These are phyloP conservation scores for Aphelocoma californica DNA, from an alignment of 2,797 vertebrate species.

Conservation along the genomic window DNA sequence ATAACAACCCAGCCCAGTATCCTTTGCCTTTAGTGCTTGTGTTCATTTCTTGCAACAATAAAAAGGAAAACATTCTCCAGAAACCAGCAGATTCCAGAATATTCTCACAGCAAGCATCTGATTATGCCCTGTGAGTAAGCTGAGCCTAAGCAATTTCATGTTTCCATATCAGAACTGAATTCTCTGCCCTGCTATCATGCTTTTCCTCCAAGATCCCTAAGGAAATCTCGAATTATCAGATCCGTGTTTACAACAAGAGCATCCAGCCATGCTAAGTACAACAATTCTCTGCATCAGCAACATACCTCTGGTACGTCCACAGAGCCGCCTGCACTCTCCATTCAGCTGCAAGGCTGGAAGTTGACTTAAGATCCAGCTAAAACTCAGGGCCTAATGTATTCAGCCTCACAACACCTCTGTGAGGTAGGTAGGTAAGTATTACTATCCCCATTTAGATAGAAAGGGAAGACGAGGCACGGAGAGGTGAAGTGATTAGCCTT, in stretches of 20 bases:
- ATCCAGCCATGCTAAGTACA: conserved; percentile 18
- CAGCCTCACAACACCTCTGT: conserved; percentile 67
- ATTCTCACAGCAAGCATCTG: not conserved
- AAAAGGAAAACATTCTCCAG: not conserved
- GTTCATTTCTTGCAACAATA: not conserved
- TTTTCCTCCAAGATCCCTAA: conserved; percentile 8
- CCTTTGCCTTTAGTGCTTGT: not conserved
- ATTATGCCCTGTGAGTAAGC: not conserved
- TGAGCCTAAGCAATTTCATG: not conserved
- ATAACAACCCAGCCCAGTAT: not conserved
- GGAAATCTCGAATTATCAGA: not conserved
- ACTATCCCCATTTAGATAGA: conserved; percentile 47
- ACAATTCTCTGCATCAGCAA: not conserved
- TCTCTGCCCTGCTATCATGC: conserved; percentile 3
- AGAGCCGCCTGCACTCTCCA: conserved; percentile 13
- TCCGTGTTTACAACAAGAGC: not conserved
- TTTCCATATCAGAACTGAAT: not conserved
- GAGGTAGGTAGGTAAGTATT: conserved; percentile 58
- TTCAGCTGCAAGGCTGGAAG: not conserved
- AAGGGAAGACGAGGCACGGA: conserved; percentile 40
- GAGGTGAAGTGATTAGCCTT: conserved; percentile 50
- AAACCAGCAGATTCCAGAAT: not conserved
- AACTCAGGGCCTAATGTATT: conserved; percentile 39
- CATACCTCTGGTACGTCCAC: rapidly evolving
- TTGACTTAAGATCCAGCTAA: conserved; percentile 46